phyloP scores from a whole-genome alignment of 1,140 invertebrate genomes.

The Dreissena polymorpha region DNA sequence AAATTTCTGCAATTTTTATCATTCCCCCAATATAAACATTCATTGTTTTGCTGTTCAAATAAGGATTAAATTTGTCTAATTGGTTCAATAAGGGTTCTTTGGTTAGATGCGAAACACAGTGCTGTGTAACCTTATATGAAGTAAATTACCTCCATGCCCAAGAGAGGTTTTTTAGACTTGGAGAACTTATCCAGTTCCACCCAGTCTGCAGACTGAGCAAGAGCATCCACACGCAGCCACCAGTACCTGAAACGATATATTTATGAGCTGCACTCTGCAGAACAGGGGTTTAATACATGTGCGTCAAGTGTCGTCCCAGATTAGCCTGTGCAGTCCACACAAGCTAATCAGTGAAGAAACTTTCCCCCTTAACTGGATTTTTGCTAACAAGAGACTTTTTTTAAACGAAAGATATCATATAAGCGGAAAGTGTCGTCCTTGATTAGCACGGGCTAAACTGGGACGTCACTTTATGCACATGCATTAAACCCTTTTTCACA shows the following conservation, averaged over 20 bases:
- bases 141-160: slow-evolving; percentile 90
- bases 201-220: slow-evolving; percentile 90
- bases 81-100: background rate
- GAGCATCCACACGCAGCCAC: slow-evolving; percentile 90
- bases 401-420: too few relatives aligned
- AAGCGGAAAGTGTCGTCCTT: too few relatives aligned
- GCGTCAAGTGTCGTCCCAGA: too few relatives aligned
- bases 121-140: background rate
- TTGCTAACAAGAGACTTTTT: too few relatives aligned
- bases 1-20: background rate
- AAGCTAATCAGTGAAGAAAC: too few relatives aligned
- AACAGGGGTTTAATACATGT: too few relatives aligned
- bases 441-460: too few relatives aligned
- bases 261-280: too few relatives aligned
- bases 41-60: background rate
- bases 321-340: too few relatives aligned
- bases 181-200: slow-evolving; percentile 93
- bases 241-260: slow-evolving; percentile 86
- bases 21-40: background rate
- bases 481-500: too few relatives aligned
- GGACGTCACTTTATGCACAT: too few relatives aligned
- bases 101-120: background rate
- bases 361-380: too few relatives aligned
- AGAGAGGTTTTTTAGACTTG: slow-evolving; percentile 94
- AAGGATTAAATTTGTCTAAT: background rate